Base-by-base conservation (phyloP, 2,113 vertebrate genomes). In the Xiphorhynchus elegans region DNA sequence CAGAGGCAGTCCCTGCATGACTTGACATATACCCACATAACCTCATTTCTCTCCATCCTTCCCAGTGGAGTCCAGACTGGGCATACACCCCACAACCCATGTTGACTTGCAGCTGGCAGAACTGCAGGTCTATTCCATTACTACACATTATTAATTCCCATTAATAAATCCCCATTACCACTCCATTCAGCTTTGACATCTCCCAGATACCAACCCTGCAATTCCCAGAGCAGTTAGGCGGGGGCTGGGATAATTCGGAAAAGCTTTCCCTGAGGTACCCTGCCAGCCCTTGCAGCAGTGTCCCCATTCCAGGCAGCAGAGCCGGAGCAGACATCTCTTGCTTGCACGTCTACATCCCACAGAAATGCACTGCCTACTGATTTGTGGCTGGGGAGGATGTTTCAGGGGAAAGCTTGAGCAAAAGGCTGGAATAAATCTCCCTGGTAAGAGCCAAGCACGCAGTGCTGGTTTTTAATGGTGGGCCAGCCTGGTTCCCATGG, bases 331-430 rank as follows among this genome's bases (percentile, higher is more conserved):
- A 42, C 39, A 50, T 67, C 47, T 78, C 84, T 55, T 33, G 25
- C 66, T 89, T 82, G 70, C 87, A 87, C 1, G 11, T 87, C 67
- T 42, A 31, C 81, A 79, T 66, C 81, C 91, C 91, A 78, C 91
- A 93, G 80, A 91, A 95, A 92, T 17, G 56, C 0, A 0, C 73
- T 81, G 89, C 91, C 86, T 90, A 62, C 94, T 84, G 73, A 59
- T 92, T 84, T 90, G 89, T n/a, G 94, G 95, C 73, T 74, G 25
- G 47, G 50, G 84, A 92, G 60, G 60, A 75, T 67, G 73, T 87
- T 87, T 55, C 60, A 72, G 84, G 77, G 80, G 50, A 81, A 74
- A 78, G 73, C 73, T 70, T 7, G 6, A 96, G 94, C 64, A 67
- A 93, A 73, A 1, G 7, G 29, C 83, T 93, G 84, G 76, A 93